Evolutionary conservation across 2,113 vertebrate genomes (phyloP), one percentile per base, ranked within the genome.

Genomic region (Oncorhynchus keta): DNA sequence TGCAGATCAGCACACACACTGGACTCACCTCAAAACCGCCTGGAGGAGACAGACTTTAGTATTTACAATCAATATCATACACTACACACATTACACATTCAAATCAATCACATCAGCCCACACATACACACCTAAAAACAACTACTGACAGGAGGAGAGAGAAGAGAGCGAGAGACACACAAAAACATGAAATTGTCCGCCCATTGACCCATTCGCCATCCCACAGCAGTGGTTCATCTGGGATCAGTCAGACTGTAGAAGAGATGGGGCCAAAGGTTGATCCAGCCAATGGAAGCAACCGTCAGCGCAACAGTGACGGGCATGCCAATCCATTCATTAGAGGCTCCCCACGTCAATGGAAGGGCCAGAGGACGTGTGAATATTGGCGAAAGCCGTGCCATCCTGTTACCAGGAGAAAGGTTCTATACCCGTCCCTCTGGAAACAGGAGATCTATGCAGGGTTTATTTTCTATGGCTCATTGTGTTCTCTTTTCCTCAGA

Each of bases 1-100:
- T 99, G 97, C 77, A 99, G 94, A 62, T 98, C 96, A n/a, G 92
- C 90, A 48, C 98, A n/a, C n/a, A 99, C 86, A 99, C 82, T 0
- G 97, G 96, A 64, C 94, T 94, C 68, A 88, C 84, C 80, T 98
- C 94, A 3, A n/a, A 96, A 98, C 26, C 94, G 90, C 91, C 97
- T 99, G 85, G 8, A 26, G 71, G 14, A 78, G 71, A 57, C 68
- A 39, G 86, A 84, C 75, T 51, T 51, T 13, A 51, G 1, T 16
- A 16, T 55, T 55, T 6, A 55, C 0, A 55, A 5, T 18, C 51
- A 55, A 45, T 45, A 45, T 45, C 39, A 55, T 16, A 18, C 51
- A 18, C 16, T 3, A 55, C 49, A 55, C 49, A 16, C 14, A 51
- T 3, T 39, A 51, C 49, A 51, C 14, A 18, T 18, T 18, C 14